phyloP scores from a whole-genome alignment of 1,140 invertebrate genomes.

The Helicoverpa zea region DNA sequence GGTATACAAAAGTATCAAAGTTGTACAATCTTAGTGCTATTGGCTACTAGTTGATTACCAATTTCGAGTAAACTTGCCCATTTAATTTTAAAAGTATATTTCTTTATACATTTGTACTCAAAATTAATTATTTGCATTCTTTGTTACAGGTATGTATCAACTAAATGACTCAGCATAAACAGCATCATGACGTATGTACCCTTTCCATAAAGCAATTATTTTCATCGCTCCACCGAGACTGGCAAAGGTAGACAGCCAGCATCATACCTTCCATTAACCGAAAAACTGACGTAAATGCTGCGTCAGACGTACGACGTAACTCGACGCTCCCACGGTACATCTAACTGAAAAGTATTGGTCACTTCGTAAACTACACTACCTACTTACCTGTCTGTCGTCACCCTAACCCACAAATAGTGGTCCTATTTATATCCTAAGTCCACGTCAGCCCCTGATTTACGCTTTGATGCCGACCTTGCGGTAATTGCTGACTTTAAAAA shows the following conservation, averaged over 20 bases:
- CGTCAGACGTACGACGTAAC: not conserved
- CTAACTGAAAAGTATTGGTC: constrained; percentile 7
- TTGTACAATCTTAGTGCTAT: no score
- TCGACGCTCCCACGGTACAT: constrained; percentile 3
- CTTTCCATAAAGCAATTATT: no score
- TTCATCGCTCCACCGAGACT: no score
- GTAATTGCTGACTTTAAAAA: constrained; percentile 38
- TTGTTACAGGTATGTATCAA: constrained; percentile 33
- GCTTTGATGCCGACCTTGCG: constrained; percentile 34
- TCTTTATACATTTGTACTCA: no score
- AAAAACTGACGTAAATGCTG: not conserved
- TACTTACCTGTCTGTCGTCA: constrained; percentile 41
- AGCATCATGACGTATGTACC: constrained; percentile 7
- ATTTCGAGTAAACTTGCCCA: no score
- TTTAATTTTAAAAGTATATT: no score
- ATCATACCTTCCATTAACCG: not conserved
- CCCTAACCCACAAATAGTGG: constrained; percentile 25
- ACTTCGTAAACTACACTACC: not conserved
- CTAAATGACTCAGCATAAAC: not conserved
- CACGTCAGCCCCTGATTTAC: constrained; percentile 34
- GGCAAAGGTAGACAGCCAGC: not conserved
- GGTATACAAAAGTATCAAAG: no score
- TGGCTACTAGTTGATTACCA: not conserved
- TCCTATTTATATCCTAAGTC: constrained; percentile 24
- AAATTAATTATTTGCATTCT: constrained; percentile 3